These are phyloP conservation scores for Neodon shergylaensis DNA, from an alignment of 2,113 vertebrate species.

Conservation along the genomic window DNA sequence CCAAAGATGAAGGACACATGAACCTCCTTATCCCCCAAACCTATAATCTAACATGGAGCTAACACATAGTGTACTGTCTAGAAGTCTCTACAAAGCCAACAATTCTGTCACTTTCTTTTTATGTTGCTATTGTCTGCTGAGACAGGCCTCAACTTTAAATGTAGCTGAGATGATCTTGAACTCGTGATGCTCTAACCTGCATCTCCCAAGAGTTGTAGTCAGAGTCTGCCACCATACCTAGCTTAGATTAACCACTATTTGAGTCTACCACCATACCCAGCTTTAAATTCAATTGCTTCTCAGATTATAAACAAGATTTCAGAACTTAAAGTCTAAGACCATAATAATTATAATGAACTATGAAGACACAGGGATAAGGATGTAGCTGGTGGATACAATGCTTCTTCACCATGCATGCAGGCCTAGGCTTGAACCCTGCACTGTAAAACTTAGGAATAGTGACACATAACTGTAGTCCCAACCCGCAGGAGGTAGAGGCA, in stretches of 20 bases:
- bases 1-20: background rate
- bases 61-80: background rate
- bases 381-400: background rate
- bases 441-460: background rate
- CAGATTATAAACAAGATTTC: conserved; percentile 32
- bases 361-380: background rate
- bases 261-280: background rate
- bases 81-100: background rate
- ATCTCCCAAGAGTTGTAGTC: background rate
- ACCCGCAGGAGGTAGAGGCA: background rate
- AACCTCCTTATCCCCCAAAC: background rate
- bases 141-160: background rate
- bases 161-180: background rate
- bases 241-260: no score
- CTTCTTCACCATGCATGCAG: background rate
- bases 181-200: background rate
- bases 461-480: background rate
- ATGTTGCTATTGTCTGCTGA: background rate
- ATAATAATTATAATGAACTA: background rate
- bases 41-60: background rate
- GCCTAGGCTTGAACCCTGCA: background rate
- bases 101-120: background rate
- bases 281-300: background rate
- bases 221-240: background rate
- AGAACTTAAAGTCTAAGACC: background rate